These are phyloP conservation scores for Venustaconcha ellipsiformis DNA, from an alignment of 1,140 invertebrate genomes.

Conservation along the genomic window DNA sequence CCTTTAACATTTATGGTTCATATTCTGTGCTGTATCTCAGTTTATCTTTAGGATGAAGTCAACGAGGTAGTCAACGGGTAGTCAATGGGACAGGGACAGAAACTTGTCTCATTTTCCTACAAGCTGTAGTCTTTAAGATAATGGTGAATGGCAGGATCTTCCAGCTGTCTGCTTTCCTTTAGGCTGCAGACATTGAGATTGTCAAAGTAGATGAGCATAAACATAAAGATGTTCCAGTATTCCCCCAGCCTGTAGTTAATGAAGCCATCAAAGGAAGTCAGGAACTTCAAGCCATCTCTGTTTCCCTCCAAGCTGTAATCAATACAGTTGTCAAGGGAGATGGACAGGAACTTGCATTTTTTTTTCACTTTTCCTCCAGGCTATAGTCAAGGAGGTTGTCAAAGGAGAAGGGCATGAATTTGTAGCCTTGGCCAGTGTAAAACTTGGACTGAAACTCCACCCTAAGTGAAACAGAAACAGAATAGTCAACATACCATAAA, in stretches of 20 bases:
- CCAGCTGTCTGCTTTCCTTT: constrained; percentile 50
- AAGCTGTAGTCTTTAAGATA: constrained; percentile 44
- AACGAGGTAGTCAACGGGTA: constrained; percentile 50
- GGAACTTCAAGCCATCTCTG: constrained; percentile 54
- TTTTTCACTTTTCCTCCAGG: constrained; percentile 34
- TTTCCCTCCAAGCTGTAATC: constrained; percentile 47
- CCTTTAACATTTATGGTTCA: too few relatives aligned
- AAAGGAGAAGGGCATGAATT: constrained; percentile 65
- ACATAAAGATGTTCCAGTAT: constrained; percentile 48
- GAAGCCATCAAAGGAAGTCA: constrained; percentile 62
- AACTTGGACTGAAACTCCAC: constrained; percentile 99
- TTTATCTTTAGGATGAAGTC: constrained; percentile 46
- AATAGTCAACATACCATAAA: neutral
- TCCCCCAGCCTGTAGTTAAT: constrained; percentile 47
- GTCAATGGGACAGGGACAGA: constrained; percentile 61
- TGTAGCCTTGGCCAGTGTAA: constrained; percentile 77
- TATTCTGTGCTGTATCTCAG: constrained; percentile 3
- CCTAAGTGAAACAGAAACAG: constrained; percentile 75
- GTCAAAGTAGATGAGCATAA: constrained; percentile 63
- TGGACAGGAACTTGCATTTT: constrained; percentile 62
- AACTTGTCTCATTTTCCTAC: constrained; percentile 52
- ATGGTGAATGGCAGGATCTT: constrained; percentile 64
- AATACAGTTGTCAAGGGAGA: constrained; percentile 57
- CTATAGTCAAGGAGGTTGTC: constrained; percentile 50
- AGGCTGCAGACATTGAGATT: constrained; percentile 46